Evolutionary conservation across 1,140 invertebrate species (phyloP).

Genomic region (Teleogryllus occipitalis): DNA sequence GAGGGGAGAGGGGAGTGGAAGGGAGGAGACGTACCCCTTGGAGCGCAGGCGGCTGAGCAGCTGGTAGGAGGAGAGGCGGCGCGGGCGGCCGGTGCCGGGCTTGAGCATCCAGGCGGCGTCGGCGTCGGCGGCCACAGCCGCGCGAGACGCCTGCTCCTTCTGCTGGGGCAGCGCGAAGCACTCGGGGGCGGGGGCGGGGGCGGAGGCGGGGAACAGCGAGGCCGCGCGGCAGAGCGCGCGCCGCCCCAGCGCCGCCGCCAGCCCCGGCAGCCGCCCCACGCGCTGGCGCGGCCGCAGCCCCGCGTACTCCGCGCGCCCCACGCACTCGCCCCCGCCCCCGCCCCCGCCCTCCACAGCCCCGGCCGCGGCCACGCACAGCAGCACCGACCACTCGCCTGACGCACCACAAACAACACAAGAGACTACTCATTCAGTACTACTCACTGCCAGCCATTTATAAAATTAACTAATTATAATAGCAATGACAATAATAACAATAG

Average conservation of each 20-base stretch:
- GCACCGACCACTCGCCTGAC: conserved; percentile 14
- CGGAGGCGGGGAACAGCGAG: background rate
- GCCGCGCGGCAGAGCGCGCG: conserved; percentile 14
- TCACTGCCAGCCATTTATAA: no score
- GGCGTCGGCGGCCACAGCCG: conserved; percentile 27
- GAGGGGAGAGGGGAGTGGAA: background rate
- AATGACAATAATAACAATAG: no score
- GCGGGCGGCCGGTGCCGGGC: background rate
- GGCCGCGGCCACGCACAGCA: conserved; percentile 13
- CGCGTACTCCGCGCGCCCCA: background rate
- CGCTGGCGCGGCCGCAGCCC: background rate
- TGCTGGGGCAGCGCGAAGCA: conserved; percentile 29
- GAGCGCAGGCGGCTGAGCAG: conserved; percentile 23
- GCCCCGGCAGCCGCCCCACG: conserved; percentile 11
- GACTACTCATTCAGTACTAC: no score
- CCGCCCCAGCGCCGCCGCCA: conserved; percentile 2
- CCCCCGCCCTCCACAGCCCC: no score
- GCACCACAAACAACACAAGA: no score
- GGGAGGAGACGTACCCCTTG: conserved; percentile 12
- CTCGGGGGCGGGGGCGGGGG: conserved; percentile 20
- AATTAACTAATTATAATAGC: no score
- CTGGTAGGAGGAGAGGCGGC: conserved; percentile 14
- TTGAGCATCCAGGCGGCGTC: conserved; percentile 28
- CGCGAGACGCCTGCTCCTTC: conserved; percentile 29
- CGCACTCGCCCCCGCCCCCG: conserved; percentile 7